These are phyloP conservation scores for Andrena hattorfiana DNA, from an alignment of 2,888 invertebrate genomes.

Conservation along the genomic window DNA sequence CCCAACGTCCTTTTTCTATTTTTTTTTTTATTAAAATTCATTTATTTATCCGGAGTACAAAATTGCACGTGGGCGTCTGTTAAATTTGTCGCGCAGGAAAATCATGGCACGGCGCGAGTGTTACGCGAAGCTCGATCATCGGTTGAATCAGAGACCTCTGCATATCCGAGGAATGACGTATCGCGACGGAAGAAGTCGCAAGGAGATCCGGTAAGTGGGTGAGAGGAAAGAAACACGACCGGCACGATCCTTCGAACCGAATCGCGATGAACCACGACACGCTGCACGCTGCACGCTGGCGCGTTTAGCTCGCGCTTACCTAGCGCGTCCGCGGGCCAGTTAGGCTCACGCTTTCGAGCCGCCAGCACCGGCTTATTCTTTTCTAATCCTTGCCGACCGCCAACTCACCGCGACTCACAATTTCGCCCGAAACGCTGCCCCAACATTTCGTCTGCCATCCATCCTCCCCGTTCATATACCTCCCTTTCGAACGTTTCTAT, in stretches of 20 bases:
- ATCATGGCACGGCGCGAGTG: too few species aligned
- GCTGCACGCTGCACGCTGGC: slow-evolving; percentile 62
- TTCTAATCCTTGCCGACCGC: slow-evolving; percentile 38
- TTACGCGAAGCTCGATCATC: neutral
- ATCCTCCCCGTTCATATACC: neutral
- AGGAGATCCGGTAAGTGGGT: slow-evolving; percentile 49
- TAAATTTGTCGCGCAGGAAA: too few species aligned
- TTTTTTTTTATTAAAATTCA: neutral
- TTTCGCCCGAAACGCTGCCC: neutral
- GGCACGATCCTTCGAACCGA: slow-evolving; percentile 23
- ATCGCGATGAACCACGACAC: slow-evolving; percentile 79
- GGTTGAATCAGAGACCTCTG: slow-evolving; percentile 21
- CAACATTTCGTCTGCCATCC: neutral
- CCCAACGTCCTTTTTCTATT: slow-evolving; percentile 80
- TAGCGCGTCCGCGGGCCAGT: slow-evolving; percentile 80
- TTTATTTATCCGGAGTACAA: neutral
- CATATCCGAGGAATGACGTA: slow-evolving; percentile 45
- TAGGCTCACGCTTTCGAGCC: slow-evolving; percentile 82
- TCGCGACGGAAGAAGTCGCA: slow-evolving; percentile 23
- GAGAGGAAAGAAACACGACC: slow-evolving; percentile 20
- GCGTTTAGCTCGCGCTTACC: slow-evolving; percentile 81
- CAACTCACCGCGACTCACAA: neutral
- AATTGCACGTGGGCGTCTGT: too few species aligned
- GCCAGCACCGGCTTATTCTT: slow-evolving; percentile 75
- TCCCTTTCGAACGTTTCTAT: neutral